A percentile compares a stretch with the other conserved stretches of the same genome.
These are phyloP conservation scores for Coracias cyanogaster DNA, from an alignment of 2,797 vertebrate genomes.

Conservation along the genomic window DNA sequence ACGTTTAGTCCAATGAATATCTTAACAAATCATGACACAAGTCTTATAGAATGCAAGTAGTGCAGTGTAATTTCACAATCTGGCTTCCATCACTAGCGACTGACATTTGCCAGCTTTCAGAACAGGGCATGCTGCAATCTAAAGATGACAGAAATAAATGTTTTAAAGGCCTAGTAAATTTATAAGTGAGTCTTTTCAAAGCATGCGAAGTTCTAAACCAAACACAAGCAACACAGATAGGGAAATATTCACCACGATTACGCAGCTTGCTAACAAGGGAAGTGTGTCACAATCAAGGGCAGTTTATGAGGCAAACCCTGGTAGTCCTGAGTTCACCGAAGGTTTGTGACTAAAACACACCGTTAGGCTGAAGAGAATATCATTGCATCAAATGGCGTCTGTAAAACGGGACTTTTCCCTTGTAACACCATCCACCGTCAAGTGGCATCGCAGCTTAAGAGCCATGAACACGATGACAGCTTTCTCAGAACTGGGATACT, in stretches of 20 bases:
- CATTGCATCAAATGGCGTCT: rapidly evolving
- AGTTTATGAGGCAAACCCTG: neutral
- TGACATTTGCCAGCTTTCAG: neutral
- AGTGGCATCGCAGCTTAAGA: neutral
- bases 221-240: neutral
- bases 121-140: neutral
- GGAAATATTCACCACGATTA: neutral
- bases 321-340: neutral
- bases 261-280: neutral
- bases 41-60: neutral
- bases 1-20: neutral
- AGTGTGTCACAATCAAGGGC: rapidly evolving
- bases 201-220: neutral
- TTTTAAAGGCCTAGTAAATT: neutral
- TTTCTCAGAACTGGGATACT: neutral
- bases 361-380: neutral
- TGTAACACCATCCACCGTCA: neutral
- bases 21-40: neutral
- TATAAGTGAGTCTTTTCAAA: neutral
- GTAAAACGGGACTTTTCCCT: neutral
- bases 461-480: rapidly evolving
- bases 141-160: neutral
- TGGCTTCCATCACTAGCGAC: neutral
- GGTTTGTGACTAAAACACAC: neutral
- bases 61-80: neutral